Evolutionary conservation across 2,888 invertebrate genomes (phyloP).

Genomic region (Leptinotarsa haldemani): DNA sequence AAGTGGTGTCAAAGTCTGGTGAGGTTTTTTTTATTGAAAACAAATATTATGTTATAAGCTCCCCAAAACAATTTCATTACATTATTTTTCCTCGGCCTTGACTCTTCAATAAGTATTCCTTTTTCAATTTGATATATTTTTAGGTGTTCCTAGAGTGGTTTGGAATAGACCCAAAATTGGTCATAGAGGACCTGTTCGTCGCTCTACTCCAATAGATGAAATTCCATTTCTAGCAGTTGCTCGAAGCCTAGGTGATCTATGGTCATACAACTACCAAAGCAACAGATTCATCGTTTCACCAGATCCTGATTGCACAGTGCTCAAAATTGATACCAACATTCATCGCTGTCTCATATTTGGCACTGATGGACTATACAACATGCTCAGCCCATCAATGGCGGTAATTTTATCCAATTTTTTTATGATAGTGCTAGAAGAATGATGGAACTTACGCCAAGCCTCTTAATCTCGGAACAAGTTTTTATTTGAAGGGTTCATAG

Average conservation of each 20-base stretch:
- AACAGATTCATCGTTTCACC: conserved; percentile 98
- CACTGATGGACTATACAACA: conserved; percentile 97
- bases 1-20: conserved; percentile 76
- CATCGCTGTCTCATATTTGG: conserved; percentile 93
- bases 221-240: conserved; percentile 97
- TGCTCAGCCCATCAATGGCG: conserved; percentile 86
- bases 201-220: conserved; percentile 91
- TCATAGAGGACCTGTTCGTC: conserved; percentile 86
- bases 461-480: no score
- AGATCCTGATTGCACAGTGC: conserved; percentile 92
- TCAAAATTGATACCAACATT: conserved; percentile 81
- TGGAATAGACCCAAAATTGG: conserved; percentile 94
- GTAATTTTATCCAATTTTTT: conserved; percentile 56
- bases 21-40: conserved; percentile 4
- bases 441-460: background rate
- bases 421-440: background rate
- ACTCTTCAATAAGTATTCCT: no score
- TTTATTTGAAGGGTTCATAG: no score
- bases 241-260: conserved; percentile 93
- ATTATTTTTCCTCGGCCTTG: no score
- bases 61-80: no score
- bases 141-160: conserved; percentile 93
- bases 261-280: conserved; percentile 94
- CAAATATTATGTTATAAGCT: background rate
- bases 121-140: background rate